phyloP scores from a whole-genome alignment of 2,797 vertebrate genomes.

The Salmo trutta region DNA sequence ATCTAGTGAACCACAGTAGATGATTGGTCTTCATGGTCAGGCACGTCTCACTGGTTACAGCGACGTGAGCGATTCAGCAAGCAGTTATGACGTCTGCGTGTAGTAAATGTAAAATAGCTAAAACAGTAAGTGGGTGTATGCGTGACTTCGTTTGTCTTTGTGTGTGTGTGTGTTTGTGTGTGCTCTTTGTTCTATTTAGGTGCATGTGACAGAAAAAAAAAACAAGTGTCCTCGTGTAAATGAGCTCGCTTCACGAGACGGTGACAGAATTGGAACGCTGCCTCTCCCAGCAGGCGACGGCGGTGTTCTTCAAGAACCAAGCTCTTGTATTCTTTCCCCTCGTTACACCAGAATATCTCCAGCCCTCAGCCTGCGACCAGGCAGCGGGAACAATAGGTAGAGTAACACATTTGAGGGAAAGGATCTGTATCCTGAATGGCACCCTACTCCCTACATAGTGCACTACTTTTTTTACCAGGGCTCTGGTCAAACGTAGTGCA shows the following conservation, averaged over 20 bases:
- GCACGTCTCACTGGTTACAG: background rate
- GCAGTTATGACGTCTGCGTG: background rate
- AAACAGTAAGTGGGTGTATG: background rate
- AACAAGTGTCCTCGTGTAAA: constrained; percentile 26
- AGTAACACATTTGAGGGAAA: background rate
- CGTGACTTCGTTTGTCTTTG: background rate
- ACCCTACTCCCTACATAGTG: no score
- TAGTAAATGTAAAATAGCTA: background rate
- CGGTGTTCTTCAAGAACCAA: background rate
- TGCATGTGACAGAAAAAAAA: constrained; percentile 3
- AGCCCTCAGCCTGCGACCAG: constrained; percentile 2
- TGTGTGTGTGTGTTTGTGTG: background rate
- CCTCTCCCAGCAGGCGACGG: background rate
- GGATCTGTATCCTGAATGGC: background rate
- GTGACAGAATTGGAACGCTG: constrained; percentile 46
- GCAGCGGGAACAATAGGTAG: background rate
- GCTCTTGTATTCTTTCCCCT: background rate
- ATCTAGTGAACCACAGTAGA: background rate
- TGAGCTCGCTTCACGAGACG: constrained; percentile 14
- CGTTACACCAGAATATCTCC: background rate
- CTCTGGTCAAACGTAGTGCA: constrained; percentile 27
- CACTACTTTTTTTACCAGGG: background rate
- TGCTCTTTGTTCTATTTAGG: background rate
- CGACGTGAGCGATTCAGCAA: no score
- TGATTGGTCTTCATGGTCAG: background rate